Percentiles rank a stretch among this genome's conserved stretches.
Evolutionary conservation across 1,140 invertebrate species (phyloP).

Genomic region (Hesperophylax magnus): DNA sequence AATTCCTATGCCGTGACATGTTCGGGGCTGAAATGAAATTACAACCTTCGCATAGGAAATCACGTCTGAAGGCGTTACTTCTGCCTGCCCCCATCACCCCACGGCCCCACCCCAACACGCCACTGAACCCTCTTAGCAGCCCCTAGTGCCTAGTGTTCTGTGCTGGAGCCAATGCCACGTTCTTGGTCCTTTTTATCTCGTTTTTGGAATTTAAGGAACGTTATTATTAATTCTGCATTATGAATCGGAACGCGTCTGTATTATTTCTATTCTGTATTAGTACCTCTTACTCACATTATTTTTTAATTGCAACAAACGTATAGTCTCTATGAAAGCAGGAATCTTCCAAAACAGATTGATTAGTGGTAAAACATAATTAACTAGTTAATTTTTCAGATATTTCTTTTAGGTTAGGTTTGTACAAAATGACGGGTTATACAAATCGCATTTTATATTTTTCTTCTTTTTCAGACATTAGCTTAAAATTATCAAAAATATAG

Average conservation of each 20-base stretch:
- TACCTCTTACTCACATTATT: neutral
- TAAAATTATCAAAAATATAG: too few relatives aligned
- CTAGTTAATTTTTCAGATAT: too few relatives aligned
- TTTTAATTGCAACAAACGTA: too few relatives aligned
- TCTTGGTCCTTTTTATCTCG: slow-evolving; percentile 3
- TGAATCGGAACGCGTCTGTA: neutral
- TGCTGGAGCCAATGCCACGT: slow-evolving; percentile 3
- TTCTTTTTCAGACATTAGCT: too few relatives aligned
- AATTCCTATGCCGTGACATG: neutral
- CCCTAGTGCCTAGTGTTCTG: neutral
- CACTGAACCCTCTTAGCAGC: neutral
- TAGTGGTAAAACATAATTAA: too few relatives aligned
- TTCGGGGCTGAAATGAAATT: slow-evolving; percentile 42
- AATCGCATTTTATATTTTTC: too few relatives aligned
- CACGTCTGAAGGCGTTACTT: slow-evolving; percentile 54
- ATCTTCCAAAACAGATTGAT: too few relatives aligned
- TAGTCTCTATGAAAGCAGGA: too few relatives aligned
- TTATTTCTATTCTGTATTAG: neutral
- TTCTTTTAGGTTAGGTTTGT: too few relatives aligned
- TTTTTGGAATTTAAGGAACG: neutral
- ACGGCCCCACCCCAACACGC: neutral
- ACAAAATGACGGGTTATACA: too few relatives aligned
- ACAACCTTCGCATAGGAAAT: slow-evolving; percentile 48
- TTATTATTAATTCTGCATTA: too few relatives aligned
- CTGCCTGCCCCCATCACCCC: slow-evolving; percentile 10